phyloP scores from a whole-genome alignment of 2,888 invertebrate species.

The Zygaena filipendulae region DNA sequence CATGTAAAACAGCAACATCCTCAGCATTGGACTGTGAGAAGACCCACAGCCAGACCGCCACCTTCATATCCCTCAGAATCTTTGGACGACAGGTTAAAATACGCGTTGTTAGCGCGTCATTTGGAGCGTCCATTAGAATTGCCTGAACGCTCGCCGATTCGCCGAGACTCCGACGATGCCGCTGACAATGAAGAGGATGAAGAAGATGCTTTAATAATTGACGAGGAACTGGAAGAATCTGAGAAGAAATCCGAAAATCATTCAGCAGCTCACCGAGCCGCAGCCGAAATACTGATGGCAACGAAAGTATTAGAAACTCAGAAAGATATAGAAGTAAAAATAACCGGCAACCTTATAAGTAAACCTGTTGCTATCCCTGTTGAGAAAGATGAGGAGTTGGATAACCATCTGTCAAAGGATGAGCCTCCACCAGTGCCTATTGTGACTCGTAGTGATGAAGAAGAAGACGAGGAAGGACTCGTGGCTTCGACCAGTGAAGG shows the following conservation, averaged over 20 bases:
- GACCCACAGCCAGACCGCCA: slow-evolving; percentile 59
- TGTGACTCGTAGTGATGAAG: slow-evolving; percentile 62
- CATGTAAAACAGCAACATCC: slow-evolving; percentile 96
- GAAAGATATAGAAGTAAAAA: slow-evolving; percentile 64
- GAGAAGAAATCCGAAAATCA: slow-evolving; percentile 41
- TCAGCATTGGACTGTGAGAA: slow-evolving; percentile 86
- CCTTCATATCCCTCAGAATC: slow-evolving; percentile 45
- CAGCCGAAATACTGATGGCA: slow-evolving; percentile 68
- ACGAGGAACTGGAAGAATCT: slow-evolving; percentile 67
- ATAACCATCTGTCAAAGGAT: slow-evolving; percentile 52
- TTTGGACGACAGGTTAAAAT: slow-evolving; percentile 69
- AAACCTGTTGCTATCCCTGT: slow-evolving; percentile 38
- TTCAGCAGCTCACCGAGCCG: slow-evolving; percentile 64
- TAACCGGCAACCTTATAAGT: slow-evolving; percentile 68
- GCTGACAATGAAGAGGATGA: slow-evolving; percentile 74
- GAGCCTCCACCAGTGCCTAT: slow-evolving; percentile 85
- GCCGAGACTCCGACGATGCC: slow-evolving; percentile 65
- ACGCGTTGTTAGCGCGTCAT: slow-evolving; percentile 82
- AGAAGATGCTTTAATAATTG: slow-evolving; percentile 75
- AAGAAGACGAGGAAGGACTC: slow-evolving; percentile 83
- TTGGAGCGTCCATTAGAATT: slow-evolving; percentile 70
- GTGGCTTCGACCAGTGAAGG: slow-evolving; percentile 86
- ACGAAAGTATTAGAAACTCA: slow-evolving; percentile 51
- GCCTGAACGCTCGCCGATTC: slow-evolving; percentile 43
- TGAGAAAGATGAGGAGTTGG: slow-evolving; percentile 36